Conservation (phyloP, 2,113 vertebrate species). For the Pachycephala philippinensis region DNA sequence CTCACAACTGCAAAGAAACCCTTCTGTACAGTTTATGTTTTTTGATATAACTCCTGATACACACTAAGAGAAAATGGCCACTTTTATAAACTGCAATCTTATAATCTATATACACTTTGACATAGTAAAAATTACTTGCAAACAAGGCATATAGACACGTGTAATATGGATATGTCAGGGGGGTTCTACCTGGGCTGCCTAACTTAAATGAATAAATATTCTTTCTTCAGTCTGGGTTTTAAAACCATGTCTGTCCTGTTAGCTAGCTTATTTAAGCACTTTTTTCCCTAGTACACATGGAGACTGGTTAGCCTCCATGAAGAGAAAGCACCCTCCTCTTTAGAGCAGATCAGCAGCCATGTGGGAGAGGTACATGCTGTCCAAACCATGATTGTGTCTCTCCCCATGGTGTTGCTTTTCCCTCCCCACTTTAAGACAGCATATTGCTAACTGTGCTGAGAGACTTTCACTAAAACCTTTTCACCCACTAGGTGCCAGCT, state of each 20-base stretch:
- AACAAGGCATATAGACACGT: neutral
- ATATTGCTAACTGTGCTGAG: neutral
- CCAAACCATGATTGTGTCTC: neutral
- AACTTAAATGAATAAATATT: neutral
- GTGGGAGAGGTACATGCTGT: neutral
- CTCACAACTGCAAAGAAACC: neutral
- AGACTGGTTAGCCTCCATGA: neutral
- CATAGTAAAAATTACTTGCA: neutral
- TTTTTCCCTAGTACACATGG: neutral
- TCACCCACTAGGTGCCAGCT: neutral
- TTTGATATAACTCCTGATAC: neutral
- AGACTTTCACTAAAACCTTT: neutral
- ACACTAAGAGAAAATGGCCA: neutral
- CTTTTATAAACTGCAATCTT: neutral
- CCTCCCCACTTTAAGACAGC: neutral
- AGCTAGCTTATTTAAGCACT: neutral
- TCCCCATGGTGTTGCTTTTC: neutral
- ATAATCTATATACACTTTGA: neutral
- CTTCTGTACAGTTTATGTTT: neutral
- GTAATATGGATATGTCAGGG: neutral
- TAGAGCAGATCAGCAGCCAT: neutral
- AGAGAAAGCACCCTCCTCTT: neutral
- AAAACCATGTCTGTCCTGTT: neutral
- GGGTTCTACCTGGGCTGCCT: neutral
- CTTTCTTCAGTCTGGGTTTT: neutral